phyloP scores from a whole-genome alignment of 2,888 invertebrate genomes.

The Cataglyphis altisquamis region DNA sequence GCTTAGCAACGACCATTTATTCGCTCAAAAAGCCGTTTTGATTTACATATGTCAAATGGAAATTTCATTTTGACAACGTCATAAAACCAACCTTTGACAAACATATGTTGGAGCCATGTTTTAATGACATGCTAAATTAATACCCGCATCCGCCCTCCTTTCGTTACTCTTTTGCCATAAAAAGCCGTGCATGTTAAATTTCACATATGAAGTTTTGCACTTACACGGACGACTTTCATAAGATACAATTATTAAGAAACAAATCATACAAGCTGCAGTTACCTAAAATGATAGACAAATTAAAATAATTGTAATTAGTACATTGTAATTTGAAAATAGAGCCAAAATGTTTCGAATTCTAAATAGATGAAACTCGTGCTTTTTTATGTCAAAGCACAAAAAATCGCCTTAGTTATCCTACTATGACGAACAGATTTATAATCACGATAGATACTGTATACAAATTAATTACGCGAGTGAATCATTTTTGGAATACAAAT shows the following conservation, averaged over 20 bases:
- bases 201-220: conserved; percentile 26
- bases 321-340: neutral
- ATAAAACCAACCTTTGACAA: conserved; percentile 60
- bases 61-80: conserved; percentile 71
- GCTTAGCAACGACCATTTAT: conserved; percentile 26
- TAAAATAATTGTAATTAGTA: neutral
- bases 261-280: neutral
- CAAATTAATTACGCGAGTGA: neutral
- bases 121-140: conserved; percentile 71
- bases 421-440: neutral
- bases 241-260: conserved; percentile 28
- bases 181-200: conserved; percentile 29
- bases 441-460: neutral
- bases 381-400: neutral
- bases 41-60: conserved; percentile 67
- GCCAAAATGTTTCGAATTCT: neutral
- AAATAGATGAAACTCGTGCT: neutral
- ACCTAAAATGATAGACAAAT: neutral
- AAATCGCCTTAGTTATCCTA: neutral
- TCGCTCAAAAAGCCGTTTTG: conserved; percentile 58
- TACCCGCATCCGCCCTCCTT: conserved; percentile 56
- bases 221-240: neutral
- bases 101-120: conserved; percentile 54
- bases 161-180: conserved; percentile 23
- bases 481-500: neutral